Conservation (phyloP, 2,888 invertebrate species). For the Acanthosepion pharaonis region DNA sequence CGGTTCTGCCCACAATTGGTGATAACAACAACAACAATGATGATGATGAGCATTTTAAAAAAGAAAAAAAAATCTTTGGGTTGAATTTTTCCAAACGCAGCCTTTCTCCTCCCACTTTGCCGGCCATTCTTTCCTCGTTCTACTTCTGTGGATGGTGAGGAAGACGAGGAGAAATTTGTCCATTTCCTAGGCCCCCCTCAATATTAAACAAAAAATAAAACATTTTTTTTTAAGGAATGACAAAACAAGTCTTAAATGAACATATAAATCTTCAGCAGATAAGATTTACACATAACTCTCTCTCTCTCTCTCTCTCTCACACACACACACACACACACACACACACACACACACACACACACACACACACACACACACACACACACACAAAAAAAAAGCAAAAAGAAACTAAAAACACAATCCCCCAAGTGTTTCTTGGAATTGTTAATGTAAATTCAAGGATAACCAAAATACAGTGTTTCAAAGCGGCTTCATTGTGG, state of each 20-base stretch:
- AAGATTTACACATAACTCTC: background rate
- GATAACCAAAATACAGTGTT: constrained; percentile 33
- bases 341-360: too few species aligned
- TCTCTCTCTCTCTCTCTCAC: too few species aligned
- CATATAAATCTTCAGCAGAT: background rate
- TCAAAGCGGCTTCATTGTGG: background rate
- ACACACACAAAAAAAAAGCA: too few species aligned
- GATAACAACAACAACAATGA: background rate
- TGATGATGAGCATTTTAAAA: background rate
- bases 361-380: too few species aligned
- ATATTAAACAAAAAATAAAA: background rate
- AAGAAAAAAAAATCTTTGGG: background rate
- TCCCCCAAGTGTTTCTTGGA: background rate
- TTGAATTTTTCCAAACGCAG: constrained; percentile 33
- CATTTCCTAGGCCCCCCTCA: background rate
- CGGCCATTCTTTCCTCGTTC: background rate
- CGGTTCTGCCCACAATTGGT: background rate
- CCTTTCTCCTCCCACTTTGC: constrained; percentile 1
- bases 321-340: too few species aligned
- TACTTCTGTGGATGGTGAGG: background rate
- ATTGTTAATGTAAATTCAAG: constrained; percentile 22
- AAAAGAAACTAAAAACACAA: background rate
- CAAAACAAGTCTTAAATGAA: background rate
- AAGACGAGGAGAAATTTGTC: background rate
- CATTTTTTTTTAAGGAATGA: background rate